Evolutionary conservation across 2,888 invertebrate species (phyloP), one percentile per base, ranked within the genome.

Genomic region (Latheticus oryzae): DNA sequence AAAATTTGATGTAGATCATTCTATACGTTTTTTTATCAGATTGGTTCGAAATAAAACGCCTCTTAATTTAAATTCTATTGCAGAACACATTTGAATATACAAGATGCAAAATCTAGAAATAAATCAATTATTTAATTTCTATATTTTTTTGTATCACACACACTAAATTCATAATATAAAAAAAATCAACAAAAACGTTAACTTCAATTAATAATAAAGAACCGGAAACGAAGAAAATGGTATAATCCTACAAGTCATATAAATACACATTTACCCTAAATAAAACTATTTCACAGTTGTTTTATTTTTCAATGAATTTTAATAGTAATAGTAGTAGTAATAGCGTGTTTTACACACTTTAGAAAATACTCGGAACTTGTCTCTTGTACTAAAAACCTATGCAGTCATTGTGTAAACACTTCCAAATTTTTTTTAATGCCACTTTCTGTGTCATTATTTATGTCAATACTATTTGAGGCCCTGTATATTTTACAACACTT

Each of bases 271-370:
- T 54, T 63, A 63, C 57, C n/a, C 64, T 63, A 66, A 71, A 69
- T 68, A 64, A 62, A 67, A 65, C 67, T 71, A 71, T 70, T 68
- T 71, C 70, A 70, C 71, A 71, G 68, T 68, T 68, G 51, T 66
- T 57, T 50, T 40, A 51, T 47, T 15, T 16, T 26, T 24, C 19
- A 24, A 52, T 33, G 32, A n/a, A n/a, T n/a, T n/a, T n/a, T n/a
- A n/a, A n/a, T n/a, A n/a, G n/a, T n/a, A n/a, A n/a, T n/a, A n/a
- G n/a, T n/a, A n/a, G n/a, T n/a, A n/a, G n/a, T 53, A 15, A 16
- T 8, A 35, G 24, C 21, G 38, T 55, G 55, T 40, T 16, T 32
- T 16, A 32, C 51, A 50, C 48, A 42, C 57, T 37, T 63, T 61
- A 60, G 55, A 65, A 65, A 65, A 63, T 65, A 65, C 62, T 61